Evolutionary conservation across 2,113 vertebrate genomes (phyloP).

Genomic region (Oostethus manadensis): DNA sequence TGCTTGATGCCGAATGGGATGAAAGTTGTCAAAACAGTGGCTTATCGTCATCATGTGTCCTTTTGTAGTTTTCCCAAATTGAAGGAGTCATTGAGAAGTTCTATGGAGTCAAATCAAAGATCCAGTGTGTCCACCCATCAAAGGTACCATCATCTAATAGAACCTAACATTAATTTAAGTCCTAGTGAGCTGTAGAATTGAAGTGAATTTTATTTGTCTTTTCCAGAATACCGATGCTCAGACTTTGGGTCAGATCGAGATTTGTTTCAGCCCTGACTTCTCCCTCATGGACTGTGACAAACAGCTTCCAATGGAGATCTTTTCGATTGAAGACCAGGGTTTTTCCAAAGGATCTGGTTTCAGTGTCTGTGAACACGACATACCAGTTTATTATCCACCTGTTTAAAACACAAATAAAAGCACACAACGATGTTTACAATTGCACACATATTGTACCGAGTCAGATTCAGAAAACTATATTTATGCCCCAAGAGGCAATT

Average conservation of each 20-base stretch:
- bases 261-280: slow-evolving; percentile 56
- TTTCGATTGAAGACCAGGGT: slow-evolving; percentile 7
- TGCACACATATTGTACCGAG: neutral
- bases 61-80: slow-evolving; percentile 52
- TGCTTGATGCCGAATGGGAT: neutral
- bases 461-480: no score
- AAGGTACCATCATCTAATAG: slow-evolving; percentile 31
- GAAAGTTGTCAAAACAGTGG: neutral
- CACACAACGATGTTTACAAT: neutral
- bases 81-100: slow-evolving; percentile 52
- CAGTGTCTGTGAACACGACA: slow-evolving; percentile 49
- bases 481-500: no score
- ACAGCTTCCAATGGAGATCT: neutral
- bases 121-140: slow-evolving; percentile 51
- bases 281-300: slow-evolving; percentile 52
- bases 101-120: slow-evolving; percentile 53
- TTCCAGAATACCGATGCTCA: slow-evolving; percentile 40
- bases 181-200: neutral
- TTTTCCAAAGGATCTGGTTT: slow-evolving; percentile 29
- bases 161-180: neutral
- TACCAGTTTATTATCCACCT: slow-evolving; percentile 61
- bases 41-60: slow-evolving; percentile 9
- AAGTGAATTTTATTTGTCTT: slow-evolving; percentile 11
- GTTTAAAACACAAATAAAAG: slow-evolving; percentile 4
- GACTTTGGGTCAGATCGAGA: slow-evolving; percentile 64